phyloP scores from a whole-genome alignment of 2,113 vertebrate species.

The Acrocephalus kingi region DNA sequence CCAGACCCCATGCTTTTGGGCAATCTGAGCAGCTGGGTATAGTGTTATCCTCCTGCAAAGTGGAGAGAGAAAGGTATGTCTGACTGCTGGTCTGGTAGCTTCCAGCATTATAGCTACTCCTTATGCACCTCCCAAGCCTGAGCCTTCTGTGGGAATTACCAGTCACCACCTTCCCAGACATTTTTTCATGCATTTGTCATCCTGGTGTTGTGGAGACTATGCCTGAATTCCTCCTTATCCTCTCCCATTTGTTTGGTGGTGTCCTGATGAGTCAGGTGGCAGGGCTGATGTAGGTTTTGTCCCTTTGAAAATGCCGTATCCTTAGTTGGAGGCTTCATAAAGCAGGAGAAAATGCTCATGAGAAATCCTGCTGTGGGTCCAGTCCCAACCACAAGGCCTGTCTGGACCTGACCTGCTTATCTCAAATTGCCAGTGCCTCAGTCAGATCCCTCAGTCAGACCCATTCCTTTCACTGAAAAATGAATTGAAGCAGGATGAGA shows the following conservation, averaged over 20 bases:
- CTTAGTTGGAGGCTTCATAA: neutral
- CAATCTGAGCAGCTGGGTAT: neutral
- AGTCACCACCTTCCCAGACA: neutral
- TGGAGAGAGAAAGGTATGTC: neutral
- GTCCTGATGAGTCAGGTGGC: neutral
- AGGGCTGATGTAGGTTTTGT: neutral
- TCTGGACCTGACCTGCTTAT: neutral
- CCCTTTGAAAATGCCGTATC: neutral
- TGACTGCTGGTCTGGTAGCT: neutral
- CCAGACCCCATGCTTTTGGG: neutral
- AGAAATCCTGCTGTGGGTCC: neutral
- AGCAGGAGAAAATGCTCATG: neutral
- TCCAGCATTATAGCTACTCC: neutral
- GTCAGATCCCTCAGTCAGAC: neutral
- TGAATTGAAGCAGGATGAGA: neutral
- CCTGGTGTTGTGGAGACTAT: neutral
- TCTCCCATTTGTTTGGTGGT: neutral
- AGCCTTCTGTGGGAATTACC: neutral
- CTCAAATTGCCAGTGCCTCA: neutral
- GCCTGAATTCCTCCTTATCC: neutral
- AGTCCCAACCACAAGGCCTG: neutral
- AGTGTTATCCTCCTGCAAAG: neutral
- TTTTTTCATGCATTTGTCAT: neutral
- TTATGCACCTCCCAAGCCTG: neutral
- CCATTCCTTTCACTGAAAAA: neutral